Base-by-base conservation (phyloP, 2,113 vertebrate genomes). In the Odocoileus hemionus region DNA sequence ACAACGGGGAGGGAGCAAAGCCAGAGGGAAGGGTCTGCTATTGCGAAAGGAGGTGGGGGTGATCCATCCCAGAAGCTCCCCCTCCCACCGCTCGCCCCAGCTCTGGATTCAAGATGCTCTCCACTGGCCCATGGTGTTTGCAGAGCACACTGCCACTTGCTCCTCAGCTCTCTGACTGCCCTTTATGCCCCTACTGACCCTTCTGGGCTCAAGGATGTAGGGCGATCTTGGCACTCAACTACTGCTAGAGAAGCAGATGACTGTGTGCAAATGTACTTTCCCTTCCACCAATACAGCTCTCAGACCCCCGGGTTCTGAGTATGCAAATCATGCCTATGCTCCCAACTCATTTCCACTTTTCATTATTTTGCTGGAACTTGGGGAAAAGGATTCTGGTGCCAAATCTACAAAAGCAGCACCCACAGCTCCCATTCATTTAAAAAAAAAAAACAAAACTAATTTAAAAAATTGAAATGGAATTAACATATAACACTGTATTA, bases 321-420 rank as follows among this genome's bases (percentile, higher is more conserved):
- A 45, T 1, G 39, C n/a, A 74, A 26, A 21, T 26, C 28, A 52
- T 15, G 28, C 36, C 28, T 61, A 19, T 45, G 61, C 14, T 88
- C 64, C 50, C 50, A 45, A 28, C 17, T 55, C 19, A 26, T 61
- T 84, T 74, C 76, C 55, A 78, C 25, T 80, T 86, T 33, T 23
- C 3, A 33, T 7, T 16, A 60, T 58, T 67, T 86, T 52, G 57
- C 26, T 4, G 47, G 28, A 86, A 82, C 17, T 33, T 74, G 26
- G 8, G 6, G 10, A 47, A 55, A 57, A 85, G 19, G 25, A 36
- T 94, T 43, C 47, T 57, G 33, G 55, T 52, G 74, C 30, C 55
- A 76, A 16, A 52, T 76, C 23, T 89, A 55, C 45, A 94, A 88
- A 94, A 92, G 54, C 19, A 76, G 61, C 30, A 89, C 15, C 28